Evolutionary conservation across 2,113 vertebrate species (phyloP).

Genomic region (Aphelocoma coerulescens): DNA sequence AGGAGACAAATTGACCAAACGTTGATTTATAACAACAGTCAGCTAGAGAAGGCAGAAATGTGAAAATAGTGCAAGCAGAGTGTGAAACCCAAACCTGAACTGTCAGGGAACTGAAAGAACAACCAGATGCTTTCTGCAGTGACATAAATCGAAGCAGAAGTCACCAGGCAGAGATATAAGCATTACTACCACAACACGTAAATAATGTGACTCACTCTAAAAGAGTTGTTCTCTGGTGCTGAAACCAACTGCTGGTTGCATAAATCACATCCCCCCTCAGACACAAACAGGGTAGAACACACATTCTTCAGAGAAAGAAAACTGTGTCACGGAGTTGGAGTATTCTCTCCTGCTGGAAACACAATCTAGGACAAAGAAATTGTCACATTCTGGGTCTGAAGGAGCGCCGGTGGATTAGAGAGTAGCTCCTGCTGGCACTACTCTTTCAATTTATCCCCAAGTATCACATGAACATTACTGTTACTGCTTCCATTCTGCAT

Average conservation of each 20-base stretch:
- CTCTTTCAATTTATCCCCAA: not conserved
- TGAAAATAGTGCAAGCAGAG: conserved; percentile 29
- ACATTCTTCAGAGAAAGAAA: not conserved
- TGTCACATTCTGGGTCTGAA: not conserved
- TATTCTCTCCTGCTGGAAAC: not conserved
- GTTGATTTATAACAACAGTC: conserved; percentile 47
- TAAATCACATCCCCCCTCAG: conserved; percentile 4
- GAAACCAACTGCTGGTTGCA: conserved; percentile 2
- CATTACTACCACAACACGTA: not conserved
- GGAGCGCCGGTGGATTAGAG: not conserved
- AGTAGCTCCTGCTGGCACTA: not conserved
- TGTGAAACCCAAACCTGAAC: conserved; percentile 44
- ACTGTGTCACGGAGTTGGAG: not conserved
- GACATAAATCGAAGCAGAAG: conserved; percentile 58
- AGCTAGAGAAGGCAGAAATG: conserved; percentile 10
- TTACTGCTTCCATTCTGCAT: not conserved
- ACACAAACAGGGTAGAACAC: not conserved
- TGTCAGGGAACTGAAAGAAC: conserved; percentile 49
- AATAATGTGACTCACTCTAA: conserved; percentile 25
- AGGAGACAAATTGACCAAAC: conserved; percentile 31
- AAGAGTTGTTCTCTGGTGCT: conserved; percentile 37
- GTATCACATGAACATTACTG: not conserved
- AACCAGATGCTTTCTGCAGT: conserved; percentile 43
- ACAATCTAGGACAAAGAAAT: not conserved
- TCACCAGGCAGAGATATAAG: conserved; percentile 40